Conservation (phyloP, 1,140 invertebrate genomes). For the Meteorus sp. region DNA sequence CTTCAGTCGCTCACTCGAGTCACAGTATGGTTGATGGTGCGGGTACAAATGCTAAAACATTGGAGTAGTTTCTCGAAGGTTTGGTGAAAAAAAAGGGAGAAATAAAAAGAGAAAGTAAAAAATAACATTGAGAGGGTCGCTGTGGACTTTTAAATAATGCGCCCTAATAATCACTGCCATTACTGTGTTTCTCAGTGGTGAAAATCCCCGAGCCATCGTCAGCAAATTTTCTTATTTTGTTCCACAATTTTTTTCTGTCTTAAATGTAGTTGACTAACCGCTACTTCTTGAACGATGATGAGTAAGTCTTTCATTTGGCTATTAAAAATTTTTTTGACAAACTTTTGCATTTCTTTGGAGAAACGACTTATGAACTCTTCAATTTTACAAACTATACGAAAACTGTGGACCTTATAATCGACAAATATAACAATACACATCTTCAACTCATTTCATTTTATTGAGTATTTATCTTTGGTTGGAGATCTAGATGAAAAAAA, state of each 20-base stretch:
- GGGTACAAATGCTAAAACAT: background rate
- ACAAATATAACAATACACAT: conserved; percentile 1
- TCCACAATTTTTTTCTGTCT: background rate
- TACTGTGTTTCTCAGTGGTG: conserved; percentile 42
- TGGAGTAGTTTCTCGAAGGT: too few relatives aligned
- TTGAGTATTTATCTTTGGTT: background rate
- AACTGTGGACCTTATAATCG: background rate
- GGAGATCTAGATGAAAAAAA: background rate
- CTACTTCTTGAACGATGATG: background rate
- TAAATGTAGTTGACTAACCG: background rate
- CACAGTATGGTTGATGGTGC: conserved; percentile 21
- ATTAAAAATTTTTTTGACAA: too few relatives aligned
- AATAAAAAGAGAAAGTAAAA: too few relatives aligned
- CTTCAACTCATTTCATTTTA: background rate
- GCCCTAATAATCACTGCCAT: conserved; percentile 51
- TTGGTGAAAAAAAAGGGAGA: too few relatives aligned
- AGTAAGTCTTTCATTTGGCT: too few relatives aligned
- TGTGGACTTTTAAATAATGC: conserved; percentile 51
- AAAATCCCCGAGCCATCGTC: conserved; percentile 25
- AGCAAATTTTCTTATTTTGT: background rate
- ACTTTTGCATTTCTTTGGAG: background rate
- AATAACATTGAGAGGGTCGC: conserved; percentile 35
- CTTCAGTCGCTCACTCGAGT: conserved; percentile 32
- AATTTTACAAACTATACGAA: too few relatives aligned
- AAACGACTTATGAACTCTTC: background rate